These are phyloP conservation scores for Cataglyphis altisquamis DNA, from an alignment of 2,888 invertebrate species.

Conservation along the genomic window DNA sequence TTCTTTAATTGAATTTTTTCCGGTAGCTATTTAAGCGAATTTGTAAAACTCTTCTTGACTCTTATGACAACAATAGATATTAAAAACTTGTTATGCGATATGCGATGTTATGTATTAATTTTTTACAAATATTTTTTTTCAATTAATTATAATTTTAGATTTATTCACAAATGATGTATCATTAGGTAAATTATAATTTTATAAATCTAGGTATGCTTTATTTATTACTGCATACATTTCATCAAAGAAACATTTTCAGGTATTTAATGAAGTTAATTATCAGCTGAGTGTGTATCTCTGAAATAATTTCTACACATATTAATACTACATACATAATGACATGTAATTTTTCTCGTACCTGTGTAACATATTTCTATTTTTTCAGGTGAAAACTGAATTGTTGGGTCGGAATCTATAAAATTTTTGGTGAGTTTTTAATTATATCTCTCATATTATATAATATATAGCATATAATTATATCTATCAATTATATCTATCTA, in stretches of 20 bases:
- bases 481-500: too few relatives aligned
- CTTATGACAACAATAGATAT: not conserved
- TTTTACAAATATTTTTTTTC: not conserved
- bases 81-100: not conserved
- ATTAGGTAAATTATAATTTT: not conserved
- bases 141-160: constrained; percentile 6
- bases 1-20: constrained; percentile 32
- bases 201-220: not conserved
- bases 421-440: constrained; percentile 38
- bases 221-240: not conserved
- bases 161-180: not conserved
- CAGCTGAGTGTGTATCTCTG: not conserved
- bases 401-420: constrained; percentile 3
- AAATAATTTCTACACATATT: not conserved
- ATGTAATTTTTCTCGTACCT: not conserved
- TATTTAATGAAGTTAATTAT: not conserved
- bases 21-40: not conserved
- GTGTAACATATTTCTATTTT: constrained; percentile 21
- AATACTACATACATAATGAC: not conserved
- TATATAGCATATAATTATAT: too few relatives aligned
- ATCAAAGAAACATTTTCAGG: not conserved
- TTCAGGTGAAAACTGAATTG: constrained; percentile 21
- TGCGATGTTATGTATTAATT: not conserved
- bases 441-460: too few relatives aligned
- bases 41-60: not conserved